phyloP scores from a whole-genome alignment of 2,113 vertebrate genomes.

The Heteronetta atricapilla region DNA sequence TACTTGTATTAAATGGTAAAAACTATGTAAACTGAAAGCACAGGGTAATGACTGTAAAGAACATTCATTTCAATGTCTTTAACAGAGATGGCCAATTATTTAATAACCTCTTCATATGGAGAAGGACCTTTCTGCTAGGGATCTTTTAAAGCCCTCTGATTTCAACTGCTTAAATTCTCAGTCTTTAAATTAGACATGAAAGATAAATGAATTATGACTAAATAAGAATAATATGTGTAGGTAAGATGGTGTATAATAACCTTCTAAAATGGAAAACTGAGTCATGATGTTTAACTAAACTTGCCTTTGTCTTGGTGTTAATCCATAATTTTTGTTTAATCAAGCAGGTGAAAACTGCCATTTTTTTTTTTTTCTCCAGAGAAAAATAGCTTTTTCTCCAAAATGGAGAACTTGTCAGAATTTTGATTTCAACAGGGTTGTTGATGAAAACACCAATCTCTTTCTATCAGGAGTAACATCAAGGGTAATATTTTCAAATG shows the following conservation, averaged over 20 bases:
- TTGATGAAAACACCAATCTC: not conserved
- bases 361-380: not conserved
- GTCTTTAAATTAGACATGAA: not conserved
- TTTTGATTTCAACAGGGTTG: not conserved
- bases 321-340: not conserved
- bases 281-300: not conserved
- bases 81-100: conserved; percentile 2
- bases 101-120: not conserved
- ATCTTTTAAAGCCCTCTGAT: not conserved
- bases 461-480: not conserved
- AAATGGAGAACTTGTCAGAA: not conserved
- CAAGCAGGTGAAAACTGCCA: not conserved
- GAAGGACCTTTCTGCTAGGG: not conserved
- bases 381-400: not conserved
- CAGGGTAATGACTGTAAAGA: conserved; percentile 10
- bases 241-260: not conserved
- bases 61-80: conserved; percentile 2
- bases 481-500: not conserved
- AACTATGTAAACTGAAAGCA: conserved; percentile 30
- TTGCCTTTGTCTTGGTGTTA: not conserved
- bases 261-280: not conserved
- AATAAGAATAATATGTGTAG: not conserved
- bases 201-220: not conserved
- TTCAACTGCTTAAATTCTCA: not conserved
- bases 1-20: conserved; percentile 32